Evolutionary conservation across 2,113 vertebrate genomes (phyloP), one percentile per base, ranked within the genome.

Genomic region (Stictonetta naevosa): DNA sequence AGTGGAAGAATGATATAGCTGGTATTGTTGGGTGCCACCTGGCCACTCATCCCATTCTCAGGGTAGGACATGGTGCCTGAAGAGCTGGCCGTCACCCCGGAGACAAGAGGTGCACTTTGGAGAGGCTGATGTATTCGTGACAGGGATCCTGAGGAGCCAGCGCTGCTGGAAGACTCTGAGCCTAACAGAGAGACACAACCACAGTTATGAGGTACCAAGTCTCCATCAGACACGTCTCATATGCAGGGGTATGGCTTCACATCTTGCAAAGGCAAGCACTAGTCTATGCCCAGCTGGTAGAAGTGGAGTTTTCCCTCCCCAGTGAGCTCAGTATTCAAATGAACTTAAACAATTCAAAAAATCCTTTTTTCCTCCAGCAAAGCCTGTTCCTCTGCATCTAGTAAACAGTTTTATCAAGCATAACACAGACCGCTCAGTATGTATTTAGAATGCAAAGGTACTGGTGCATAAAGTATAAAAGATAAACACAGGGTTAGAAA

Each of bases 1-100:
- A 98, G 97, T 85, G 98, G 98, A 87, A 98, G 98, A 87, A 99
- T 96, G 90, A 99, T 98, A 93, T 99, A 99, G 97, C 98, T 97
- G 90, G 99, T 98, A 98, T 96, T 98, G 78, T 95, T 98, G 75
- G 98, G 92, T 55, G 98, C 75, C 14, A 98, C 97, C 91, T 98
- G 98, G 83, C 95, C 94, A 56, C 93, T 97, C 88, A 98, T 96
- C 94, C 97, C 97, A 1, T 89, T 98, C 97, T 98, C 98, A 18
- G 98, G 83, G 82, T 98, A 98, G 91, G 98, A 90, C 60, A 98
- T 38, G 2, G 81, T 97, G 86, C 97, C 95, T 14, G 97, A 97
- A 96, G 98, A 97, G 88, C 89, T 95, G 95, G 95, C 73, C 2
- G 97, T 59, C 88, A 97, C 95, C 29, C 98, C 88, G 0, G 98